These are phyloP conservation scores for Elmis aenea DNA, from an alignment of 2,888 invertebrate species.

Conservation along the genomic window DNA sequence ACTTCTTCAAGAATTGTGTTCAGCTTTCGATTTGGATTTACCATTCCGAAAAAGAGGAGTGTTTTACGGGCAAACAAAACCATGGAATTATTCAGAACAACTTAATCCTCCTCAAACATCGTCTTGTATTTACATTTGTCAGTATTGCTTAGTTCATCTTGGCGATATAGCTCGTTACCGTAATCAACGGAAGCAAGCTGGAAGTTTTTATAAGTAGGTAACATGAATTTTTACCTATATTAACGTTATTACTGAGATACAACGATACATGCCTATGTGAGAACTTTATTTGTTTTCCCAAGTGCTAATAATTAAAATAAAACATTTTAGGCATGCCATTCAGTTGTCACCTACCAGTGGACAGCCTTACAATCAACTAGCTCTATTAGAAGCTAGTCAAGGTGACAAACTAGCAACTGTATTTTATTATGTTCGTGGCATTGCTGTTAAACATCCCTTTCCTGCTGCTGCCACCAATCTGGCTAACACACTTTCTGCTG, in stretches of 20 bases:
- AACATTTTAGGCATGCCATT: slow-evolving; percentile 63
- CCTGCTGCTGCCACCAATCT: slow-evolving; percentile 79
- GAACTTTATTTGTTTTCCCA: slow-evolving; percentile 1
- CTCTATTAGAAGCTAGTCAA: slow-evolving; percentile 74
- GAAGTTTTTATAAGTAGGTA: slow-evolving; percentile 70
- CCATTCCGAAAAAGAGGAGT: slow-evolving; percentile 59
- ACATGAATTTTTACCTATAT: background rate
- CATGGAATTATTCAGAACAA: slow-evolving; percentile 30
- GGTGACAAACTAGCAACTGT: slow-evolving; percentile 77
- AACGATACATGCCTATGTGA: too few relatives aligned
- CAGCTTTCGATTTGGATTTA: slow-evolving; percentile 73
- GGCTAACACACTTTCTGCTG: slow-evolving; percentile 62
- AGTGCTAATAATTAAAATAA: too few relatives aligned
- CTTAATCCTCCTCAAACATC: slow-evolving; percentile 54
- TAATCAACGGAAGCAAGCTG: slow-evolving; percentile 74
- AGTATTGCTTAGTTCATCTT: slow-evolving; percentile 83
- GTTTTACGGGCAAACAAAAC: slow-evolving; percentile 38
- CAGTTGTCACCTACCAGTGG: slow-evolving; percentile 71
- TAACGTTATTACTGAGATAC: too few relatives aligned
- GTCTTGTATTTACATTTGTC: slow-evolving; percentile 79
- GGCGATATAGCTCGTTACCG: slow-evolving; percentile 83
- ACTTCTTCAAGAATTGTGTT: slow-evolving; percentile 75
- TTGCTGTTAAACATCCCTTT: slow-evolving; percentile 80
- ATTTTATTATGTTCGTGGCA: slow-evolving; percentile 80
- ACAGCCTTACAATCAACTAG: slow-evolving; percentile 86